Conservation (phyloP, 1,140 invertebrate genomes). For the Drosophila malerkotliana region DNA sequence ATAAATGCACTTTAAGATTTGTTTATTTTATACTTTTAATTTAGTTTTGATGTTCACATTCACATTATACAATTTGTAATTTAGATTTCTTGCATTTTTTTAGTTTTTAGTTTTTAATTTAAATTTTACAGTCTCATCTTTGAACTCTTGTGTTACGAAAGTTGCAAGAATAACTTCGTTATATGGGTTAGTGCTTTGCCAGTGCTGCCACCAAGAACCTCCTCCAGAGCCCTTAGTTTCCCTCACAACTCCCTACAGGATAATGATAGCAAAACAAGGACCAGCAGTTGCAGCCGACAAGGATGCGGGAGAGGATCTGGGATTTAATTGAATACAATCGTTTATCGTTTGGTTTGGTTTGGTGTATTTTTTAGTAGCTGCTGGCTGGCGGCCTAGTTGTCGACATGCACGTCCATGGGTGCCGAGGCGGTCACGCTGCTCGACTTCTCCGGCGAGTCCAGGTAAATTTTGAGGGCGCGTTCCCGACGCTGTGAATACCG, state of each 20-base stretch:
- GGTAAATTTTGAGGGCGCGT: constrained; percentile 90
- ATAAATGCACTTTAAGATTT: constrained; percentile 47
- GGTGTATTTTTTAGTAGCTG: constrained; percentile 21
- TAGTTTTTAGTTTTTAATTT: constrained; percentile 24
- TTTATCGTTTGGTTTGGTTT: neutral
- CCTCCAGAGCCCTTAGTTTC: neutral
- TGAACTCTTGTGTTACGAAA: constrained; percentile 76
- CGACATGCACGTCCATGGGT: constrained; percentile 63
- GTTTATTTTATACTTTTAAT: constrained; percentile 61
- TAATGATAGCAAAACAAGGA: constrained; percentile 26
- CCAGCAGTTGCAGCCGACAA: constrained; percentile 18
- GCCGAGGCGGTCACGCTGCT: constrained; percentile 67
- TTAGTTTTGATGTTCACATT: constrained; percentile 74
- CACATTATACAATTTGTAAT: constrained; percentile 63
- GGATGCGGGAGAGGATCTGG: constrained; percentile 37
- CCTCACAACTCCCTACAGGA: constrained; percentile 3
- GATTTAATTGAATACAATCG: constrained; percentile 41
- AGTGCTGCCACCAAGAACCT: constrained; percentile 12
- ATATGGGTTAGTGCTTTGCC: constrained; percentile 28
- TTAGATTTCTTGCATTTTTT: constrained; percentile 69
- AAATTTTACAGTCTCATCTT: constrained; percentile 81
- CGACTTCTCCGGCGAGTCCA: constrained; percentile 85
- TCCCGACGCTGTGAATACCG: constrained; percentile 87
- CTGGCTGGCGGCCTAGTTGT: constrained; percentile 37
- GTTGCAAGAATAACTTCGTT: constrained; percentile 73